These are phyloP conservation scores for rat (Rattus norvegicus) DNA, from an alignment of 2,113 vertebrate species.

Conservation along the genomic window DNA sequence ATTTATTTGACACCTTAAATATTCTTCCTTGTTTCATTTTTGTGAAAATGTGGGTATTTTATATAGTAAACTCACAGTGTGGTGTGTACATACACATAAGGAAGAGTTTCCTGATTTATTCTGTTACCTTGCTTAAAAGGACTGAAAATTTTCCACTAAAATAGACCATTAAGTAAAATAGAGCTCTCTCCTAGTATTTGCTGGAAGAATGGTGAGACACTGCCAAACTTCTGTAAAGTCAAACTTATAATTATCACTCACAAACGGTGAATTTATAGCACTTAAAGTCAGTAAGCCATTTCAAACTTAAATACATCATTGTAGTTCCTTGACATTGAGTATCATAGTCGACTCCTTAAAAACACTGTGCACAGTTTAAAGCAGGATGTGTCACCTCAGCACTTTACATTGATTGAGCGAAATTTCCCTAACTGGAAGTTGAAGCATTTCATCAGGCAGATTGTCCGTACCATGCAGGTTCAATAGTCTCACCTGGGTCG, in stretches of 20 bases:
- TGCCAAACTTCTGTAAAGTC: conserved; percentile 66
- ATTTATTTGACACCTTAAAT: not conserved
- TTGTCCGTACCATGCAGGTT: conserved; percentile 46
- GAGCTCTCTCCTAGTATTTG: not conserved
- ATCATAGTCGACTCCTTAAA: conserved; percentile 43
- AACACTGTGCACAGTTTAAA: conserved; percentile 57
- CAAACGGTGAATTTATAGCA: conserved; percentile 63
- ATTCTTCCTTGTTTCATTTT: not conserved
- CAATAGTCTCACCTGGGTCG: not conserved
- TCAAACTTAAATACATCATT: conserved; percentile 63
- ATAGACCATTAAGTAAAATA: not conserved
- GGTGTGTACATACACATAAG: not conserved
- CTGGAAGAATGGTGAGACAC: conserved; percentile 45
- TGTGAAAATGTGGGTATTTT: not conserved
- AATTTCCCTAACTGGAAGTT: conserved; percentile 72
- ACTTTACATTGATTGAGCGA: conserved; percentile 59
- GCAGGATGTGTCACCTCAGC: conserved; percentile 57
- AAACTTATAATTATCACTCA: conserved; percentile 60
- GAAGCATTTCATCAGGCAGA: conserved; percentile 68
- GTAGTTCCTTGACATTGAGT: conserved; percentile 57
- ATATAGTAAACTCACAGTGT: not conserved
- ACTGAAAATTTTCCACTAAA: conserved; percentile 26
- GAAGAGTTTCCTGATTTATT: not conserved
- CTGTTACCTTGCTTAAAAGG: not conserved
- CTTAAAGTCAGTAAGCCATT: conserved; percentile 64